Conservation (phyloP, 2,797 vertebrate genomes). For the Alfaro cultratus region DNA sequence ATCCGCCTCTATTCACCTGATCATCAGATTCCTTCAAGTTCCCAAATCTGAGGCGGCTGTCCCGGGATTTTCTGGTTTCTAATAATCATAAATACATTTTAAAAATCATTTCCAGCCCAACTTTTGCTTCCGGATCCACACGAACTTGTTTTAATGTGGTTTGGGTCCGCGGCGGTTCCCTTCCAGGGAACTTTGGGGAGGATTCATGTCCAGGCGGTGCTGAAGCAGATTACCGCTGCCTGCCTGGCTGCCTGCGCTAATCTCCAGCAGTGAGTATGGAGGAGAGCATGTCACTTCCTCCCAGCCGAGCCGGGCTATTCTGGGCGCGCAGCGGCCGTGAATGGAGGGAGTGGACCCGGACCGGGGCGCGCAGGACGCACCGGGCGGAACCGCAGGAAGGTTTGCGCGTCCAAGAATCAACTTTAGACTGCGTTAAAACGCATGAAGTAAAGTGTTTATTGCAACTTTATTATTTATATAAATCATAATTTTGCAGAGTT, state of each 20-base stretch:
- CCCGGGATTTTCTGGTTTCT: conserved; percentile 19
- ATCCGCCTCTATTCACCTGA: neutral
- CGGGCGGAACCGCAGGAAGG: too few species aligned
- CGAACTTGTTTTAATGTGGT: conserved; percentile 35
- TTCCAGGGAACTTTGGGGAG: conserved; percentile 51
- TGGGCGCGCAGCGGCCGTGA: conserved; percentile 55
- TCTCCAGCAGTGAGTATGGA: conserved; percentile 70
- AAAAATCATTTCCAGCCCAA: conserved; percentile 41
- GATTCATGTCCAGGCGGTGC: conserved; percentile 71
- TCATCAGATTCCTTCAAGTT: conserved; percentile 9
- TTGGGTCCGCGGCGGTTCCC: conserved; percentile 22
- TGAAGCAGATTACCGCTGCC: conserved; percentile 79
- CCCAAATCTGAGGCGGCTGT: conserved; percentile 5
- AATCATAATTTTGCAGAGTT: neutral
- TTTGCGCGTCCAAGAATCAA: neutral
- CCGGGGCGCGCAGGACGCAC: conserved; percentile 32
- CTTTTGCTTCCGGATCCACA: conserved; percentile 26
- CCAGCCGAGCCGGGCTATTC: conserved; percentile 65
- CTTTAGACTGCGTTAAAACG: neutral
- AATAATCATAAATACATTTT: conserved; percentile 16
- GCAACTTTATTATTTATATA: neutral
- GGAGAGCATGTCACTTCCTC: conserved; percentile 73
- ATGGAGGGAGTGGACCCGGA: conserved; percentile 56
- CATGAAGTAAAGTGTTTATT: neutral
- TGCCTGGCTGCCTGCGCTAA: conserved; percentile 66